These are phyloP conservation scores for Corythoichthys intestinalis DNA, from an alignment of 2,113 vertebrate species.

Conservation along the genomic window DNA sequence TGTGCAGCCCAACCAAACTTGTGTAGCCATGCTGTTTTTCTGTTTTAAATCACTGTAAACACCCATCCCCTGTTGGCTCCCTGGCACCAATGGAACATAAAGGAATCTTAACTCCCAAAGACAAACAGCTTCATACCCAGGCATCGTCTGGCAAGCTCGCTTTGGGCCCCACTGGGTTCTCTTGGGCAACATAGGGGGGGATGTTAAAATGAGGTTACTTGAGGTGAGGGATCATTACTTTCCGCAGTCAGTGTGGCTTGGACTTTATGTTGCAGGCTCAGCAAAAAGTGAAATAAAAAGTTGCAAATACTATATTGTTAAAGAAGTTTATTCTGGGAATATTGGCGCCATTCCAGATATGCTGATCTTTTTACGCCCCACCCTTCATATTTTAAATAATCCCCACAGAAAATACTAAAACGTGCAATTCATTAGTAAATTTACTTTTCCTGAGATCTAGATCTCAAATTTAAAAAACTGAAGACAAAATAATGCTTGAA, in stretches of 20 bases:
- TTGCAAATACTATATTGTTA: not conserved
- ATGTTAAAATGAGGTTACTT: slow-evolving; percentile 28
- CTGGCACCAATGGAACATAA: slow-evolving; percentile 51
- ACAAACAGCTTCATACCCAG: slow-evolving; percentile 46
- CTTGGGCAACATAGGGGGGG: not conserved
- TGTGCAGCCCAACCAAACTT: slow-evolving; percentile 38
- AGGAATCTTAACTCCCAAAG: slow-evolving; percentile 47
- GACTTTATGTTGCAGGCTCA: not conserved
- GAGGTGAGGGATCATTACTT: slow-evolving; percentile 25
- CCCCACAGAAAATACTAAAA: too few species aligned
- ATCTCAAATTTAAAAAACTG: too few species aligned
- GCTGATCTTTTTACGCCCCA: too few species aligned
- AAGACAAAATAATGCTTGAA: too few species aligned
- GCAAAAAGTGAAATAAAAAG: not conserved
- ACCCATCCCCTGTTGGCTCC: slow-evolving; percentile 47
- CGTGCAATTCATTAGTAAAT: too few species aligned
- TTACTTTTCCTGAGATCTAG: too few species aligned
- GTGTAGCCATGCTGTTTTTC: slow-evolving; percentile 50
- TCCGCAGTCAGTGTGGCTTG: slow-evolving; percentile 4
- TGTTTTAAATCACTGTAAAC: slow-evolving; percentile 61
- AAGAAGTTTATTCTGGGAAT: not conserved
- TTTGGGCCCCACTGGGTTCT: slow-evolving; percentile 8
- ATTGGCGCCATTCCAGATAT: not conserved
- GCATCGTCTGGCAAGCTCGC: slow-evolving; percentile 21
- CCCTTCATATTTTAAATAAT: too few species aligned